Conservation (phyloP, 2,113 vertebrate genomes). For the Tautogolabrus adspersus region DNA sequence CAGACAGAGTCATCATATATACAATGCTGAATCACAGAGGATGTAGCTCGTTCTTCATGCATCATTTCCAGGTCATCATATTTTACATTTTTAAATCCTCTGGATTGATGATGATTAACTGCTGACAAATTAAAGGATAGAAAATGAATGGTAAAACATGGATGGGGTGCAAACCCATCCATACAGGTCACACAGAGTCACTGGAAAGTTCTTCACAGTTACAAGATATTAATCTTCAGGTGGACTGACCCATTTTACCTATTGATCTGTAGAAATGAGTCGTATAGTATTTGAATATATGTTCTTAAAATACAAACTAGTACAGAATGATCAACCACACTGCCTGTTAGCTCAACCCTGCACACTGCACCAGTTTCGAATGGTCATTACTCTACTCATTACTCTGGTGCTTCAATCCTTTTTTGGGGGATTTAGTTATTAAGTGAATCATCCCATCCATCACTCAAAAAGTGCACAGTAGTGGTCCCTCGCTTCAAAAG, state of each 20-base stretch:
- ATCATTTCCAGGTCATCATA: neutral
- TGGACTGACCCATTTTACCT: neutral
- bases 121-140: no score
- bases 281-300: neutral
- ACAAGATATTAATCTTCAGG: neutral
- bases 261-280: neutral
- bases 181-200: neutral
- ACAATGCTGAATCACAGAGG: neutral
- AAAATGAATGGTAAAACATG: no score
- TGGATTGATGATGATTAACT: no score
- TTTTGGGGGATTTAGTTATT: constrained; percentile 32
- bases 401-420: constrained; percentile 10
- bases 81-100: no score
- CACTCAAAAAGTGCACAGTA: constrained; percentile 39
- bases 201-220: neutral
- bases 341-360: neutral
- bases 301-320: neutral
- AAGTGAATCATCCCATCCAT: constrained; percentile 54
- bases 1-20: no score
- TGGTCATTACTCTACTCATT: constrained; percentile 42
- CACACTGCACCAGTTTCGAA: neutral
- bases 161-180: neutral
- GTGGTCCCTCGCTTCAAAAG: constrained; percentile 5
- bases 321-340: neutral
- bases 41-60: neutral